These are phyloP conservation scores for Branchinecta lindahli DNA, from an alignment of 1,140 invertebrate species.

Conservation along the genomic window DNA sequence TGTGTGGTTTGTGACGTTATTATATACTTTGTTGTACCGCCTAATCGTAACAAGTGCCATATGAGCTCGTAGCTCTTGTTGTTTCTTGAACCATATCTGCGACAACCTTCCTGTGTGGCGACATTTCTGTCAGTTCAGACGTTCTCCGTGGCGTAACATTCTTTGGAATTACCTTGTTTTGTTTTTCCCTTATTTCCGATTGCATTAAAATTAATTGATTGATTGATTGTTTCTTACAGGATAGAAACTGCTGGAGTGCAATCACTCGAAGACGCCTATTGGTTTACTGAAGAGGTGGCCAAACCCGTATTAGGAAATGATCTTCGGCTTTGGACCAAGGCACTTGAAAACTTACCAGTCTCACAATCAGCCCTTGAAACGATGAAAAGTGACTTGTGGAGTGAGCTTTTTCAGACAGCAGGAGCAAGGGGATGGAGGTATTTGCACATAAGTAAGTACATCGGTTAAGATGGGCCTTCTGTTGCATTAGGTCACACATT, in stretches of 20 bases:
- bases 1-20: too few relatives aligned
- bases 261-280: slow-evolving; percentile 69
- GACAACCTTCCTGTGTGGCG: too few relatives aligned
- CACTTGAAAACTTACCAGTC: slow-evolving; percentile 56
- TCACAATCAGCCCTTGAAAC: slow-evolving; percentile 56
- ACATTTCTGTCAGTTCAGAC: too few relatives aligned
- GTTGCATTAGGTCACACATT: background rate
- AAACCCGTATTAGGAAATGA: slow-evolving; percentile 57
- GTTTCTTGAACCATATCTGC: too few relatives aligned
- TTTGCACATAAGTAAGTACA: background rate
- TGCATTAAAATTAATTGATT: too few relatives aligned
- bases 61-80: too few relatives aligned
- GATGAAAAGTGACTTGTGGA: slow-evolving; percentile 68
- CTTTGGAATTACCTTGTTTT: too few relatives aligned
- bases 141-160: too few relatives aligned
- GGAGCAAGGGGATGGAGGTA: slow-evolving; percentile 62
- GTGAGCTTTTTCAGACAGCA: slow-evolving; percentile 66
- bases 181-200: too few relatives aligned
- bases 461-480: background rate
- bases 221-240: slow-evolving; percentile 31
- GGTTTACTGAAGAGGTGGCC: slow-evolving; percentile 61
- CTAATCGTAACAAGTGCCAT: too few relatives aligned
- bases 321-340: slow-evolving; percentile 56
- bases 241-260: slow-evolving; percentile 60
- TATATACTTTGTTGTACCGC: too few relatives aligned